Base-by-base conservation (phyloP, 2,888 invertebrate genomes). In the Aleiodes leptofemur region DNA sequence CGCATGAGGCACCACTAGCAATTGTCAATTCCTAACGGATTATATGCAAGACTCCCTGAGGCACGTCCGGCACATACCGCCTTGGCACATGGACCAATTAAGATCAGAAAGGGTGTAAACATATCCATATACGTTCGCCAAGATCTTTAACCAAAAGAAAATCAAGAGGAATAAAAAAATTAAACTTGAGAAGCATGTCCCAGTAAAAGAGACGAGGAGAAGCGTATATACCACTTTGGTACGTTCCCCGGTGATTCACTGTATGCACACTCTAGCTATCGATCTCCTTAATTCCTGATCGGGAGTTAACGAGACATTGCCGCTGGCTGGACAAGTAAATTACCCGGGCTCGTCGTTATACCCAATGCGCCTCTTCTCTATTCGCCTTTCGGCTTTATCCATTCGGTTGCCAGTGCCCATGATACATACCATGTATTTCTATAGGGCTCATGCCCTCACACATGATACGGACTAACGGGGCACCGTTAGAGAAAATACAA, bases 281-380 rank as follows among this genome's bases (percentile, higher is more conserved):
- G 82, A 84, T 83, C 86, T 84, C 82, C 85, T 87, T 87, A 85
- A 87, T 87, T 84, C 86, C 78, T 81, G 86, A 88, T 87, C 86
- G 83, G 82, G 78, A 87, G 84, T 85, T 88, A 87, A 87, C 87
- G 86, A 87, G 87, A 86, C 85, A 84, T 82, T 81, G 86, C 87
- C 86, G 84, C 84, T 84, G 84, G 85, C 79, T 80, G 84, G 84
- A 86, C 86, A 85, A 85, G 87, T 87, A 87, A 87, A 88, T 88
- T 88, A 86, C 88, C 85, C 85, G 80, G 59, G 77, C 80, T 14
- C 68, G 53, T 68, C 68, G 68, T 68, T 68, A 68, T 31, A 51
- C 50, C 51, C 68, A n/a, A 68, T 64, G 64, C 69, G 31, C 66
- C 50, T 61, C 50, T 66, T 68, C 53, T 53, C 48, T 71, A 72